Evolutionary conservation across 2,797 vertebrate genomes (phyloP), one percentile per base, ranked within the genome.

Genomic region (Phaenicophaeus curvirostris): DNA sequence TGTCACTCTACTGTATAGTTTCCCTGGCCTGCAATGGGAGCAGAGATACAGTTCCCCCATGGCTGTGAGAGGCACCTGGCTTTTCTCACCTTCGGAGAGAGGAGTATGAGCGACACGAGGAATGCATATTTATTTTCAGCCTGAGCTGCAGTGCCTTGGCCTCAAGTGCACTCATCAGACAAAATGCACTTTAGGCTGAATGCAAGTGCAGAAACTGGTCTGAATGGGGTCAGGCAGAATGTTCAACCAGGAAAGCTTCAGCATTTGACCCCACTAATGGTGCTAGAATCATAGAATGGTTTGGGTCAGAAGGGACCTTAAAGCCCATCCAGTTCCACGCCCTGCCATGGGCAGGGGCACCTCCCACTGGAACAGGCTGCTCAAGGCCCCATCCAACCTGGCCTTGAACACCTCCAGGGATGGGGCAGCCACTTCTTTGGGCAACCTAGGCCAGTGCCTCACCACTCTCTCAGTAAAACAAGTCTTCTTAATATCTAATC

Each of bases 1-100:
- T 20, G 6, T 11, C n/a, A 6, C 37, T 44, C 28, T 39, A 2
- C 37, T 42, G 66, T 0, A 2, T 0, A 2, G 20, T 15, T 77
- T 65, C 53, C 68, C 68, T 74, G 33, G 58, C 15, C 44, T 0
- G 1, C 48, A 35, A 3, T 1, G 9, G 55, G 41, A 59, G 33
- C 8, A n/a, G 71, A 13, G 73, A 63, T 7, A 74, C 25, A 63
- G 28, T 17, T 69, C 50, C 41, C 0, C 1, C 27, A 13, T 5
- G 2, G 31, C n/a, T 82, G 27, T 33, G 30, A 82, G 19, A 82
- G 11, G 28, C 16, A 63, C 15, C 25, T 1, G 2, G 33, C 1
- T 2, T 39, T 58, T 57, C 28, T 39, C 28, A 44, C 44, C 44
- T 71, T 11, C 37, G 23, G n/a, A 35, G 37, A 83, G 27, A 73